A percentile compares a stretch with the other conserved stretches of the same genome.
Evolutionary conservation across 2,888 invertebrate genomes (phyloP).

Genomic region (Dolichopus griseipennis): DNA sequence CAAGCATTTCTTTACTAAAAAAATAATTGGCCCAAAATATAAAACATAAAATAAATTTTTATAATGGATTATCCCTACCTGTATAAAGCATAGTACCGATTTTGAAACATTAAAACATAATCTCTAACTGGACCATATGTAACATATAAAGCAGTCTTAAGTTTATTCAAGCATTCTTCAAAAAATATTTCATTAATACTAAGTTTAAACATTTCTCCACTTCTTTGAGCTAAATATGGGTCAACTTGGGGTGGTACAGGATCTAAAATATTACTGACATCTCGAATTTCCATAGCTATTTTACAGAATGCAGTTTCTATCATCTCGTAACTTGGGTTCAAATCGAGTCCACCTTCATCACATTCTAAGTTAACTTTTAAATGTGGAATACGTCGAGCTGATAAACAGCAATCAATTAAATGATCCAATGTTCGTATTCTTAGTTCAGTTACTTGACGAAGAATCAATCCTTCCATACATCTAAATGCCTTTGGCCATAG

Average conservation of each 20-base stretch:
- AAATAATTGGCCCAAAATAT: not conserved
- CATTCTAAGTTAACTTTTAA: slow-evolving; percentile 48
- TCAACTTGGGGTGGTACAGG: slow-evolving; percentile 46
- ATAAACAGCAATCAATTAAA: slow-evolving; percentile 49
- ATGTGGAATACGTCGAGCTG: slow-evolving; percentile 51
- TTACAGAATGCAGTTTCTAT: slow-evolving; percentile 51
- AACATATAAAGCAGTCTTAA: slow-evolving; percentile 47
- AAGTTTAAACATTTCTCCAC: slow-evolving; percentile 49
- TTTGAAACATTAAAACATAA: slow-evolving; percentile 48
- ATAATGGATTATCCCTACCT: not conserved
- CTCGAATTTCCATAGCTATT: slow-evolving; percentile 50
- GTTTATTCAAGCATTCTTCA: slow-evolving; percentile 45
- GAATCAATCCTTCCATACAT: slow-evolving; percentile 46
- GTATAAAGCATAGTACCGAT: slow-evolving; percentile 51
- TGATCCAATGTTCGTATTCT: slow-evolving; percentile 59
- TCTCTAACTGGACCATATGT: slow-evolving; percentile 50
- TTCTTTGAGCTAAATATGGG: slow-evolving; percentile 41
- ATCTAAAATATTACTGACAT: slow-evolving; percentile 51
- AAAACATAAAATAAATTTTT: not conserved
- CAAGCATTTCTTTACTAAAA: slow-evolving; percentile 44
- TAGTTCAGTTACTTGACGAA: slow-evolving; percentile 55
- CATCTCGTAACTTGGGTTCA: slow-evolving; percentile 51
- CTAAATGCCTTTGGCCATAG: slow-evolving; percentile 37
- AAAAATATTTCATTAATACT: slow-evolving; percentile 51
- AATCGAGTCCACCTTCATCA: slow-evolving; percentile 39